A percentile compares a stretch with the other conserved stretches of the same genome.
phyloP scores from a whole-genome alignment of 2,888 invertebrate species.

The Caenorhabditis sinica region DNA sequence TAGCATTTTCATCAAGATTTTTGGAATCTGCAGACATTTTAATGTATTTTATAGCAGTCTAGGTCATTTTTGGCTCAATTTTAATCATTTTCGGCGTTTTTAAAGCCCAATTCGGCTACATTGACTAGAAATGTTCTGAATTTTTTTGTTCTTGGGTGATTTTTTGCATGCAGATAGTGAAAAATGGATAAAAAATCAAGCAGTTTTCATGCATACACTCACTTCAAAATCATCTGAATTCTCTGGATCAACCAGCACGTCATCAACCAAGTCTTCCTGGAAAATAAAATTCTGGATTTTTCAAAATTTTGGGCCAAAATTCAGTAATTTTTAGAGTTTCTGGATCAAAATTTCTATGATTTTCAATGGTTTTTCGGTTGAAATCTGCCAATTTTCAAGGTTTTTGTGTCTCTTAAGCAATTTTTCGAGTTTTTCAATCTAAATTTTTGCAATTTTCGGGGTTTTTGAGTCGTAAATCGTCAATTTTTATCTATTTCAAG shows the following conservation, averaged over 20 bases:
- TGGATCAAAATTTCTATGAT: background rate
- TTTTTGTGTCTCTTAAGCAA: background rate
- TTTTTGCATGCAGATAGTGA: background rate
- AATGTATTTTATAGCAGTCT: no score
- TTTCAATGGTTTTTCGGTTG: background rate
- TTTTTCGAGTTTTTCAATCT: background rate
- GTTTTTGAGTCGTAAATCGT: background rate
- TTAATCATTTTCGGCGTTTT: no score
- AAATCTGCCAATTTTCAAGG: background rate
- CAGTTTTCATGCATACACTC: background rate
- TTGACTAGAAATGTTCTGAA: no score
- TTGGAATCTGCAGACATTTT: no score
- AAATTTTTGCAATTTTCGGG: no score
- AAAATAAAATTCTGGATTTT: background rate
- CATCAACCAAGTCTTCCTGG: conserved; percentile 56
- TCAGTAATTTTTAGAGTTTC: background rate
- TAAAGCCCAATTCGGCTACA: no score
- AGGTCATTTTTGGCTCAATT: no score
- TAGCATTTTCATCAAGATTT: no score
- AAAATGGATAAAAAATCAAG: background rate
- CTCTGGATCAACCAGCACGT: conserved; percentile 41
- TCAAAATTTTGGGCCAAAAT: background rate
- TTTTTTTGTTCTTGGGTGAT: no score
- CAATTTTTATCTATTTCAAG: no score
- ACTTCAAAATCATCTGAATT: background rate